Base-by-base conservation (phyloP, 2,113 vertebrate species). In the Sebastes schlegelii region DNA sequence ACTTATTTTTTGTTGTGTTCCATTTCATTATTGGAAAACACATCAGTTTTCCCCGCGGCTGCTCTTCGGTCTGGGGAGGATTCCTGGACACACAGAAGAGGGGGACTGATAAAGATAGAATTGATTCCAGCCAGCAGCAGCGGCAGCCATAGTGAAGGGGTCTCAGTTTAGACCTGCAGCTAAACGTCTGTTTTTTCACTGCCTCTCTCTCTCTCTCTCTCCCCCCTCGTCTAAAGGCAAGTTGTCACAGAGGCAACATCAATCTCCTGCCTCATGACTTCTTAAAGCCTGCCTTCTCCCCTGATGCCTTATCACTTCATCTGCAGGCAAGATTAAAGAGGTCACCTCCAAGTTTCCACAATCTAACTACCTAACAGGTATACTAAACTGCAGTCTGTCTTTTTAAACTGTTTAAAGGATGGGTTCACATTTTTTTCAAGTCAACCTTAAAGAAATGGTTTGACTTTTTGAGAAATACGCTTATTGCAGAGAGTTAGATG, bases 1-100 rank as follows among this genome's bases (percentile, higher is more conserved):
- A 95, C 90, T 89, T 92, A 90, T 94, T 95, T 94, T 90, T 94
- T 93, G 85, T 89, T 89, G 91, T 94, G 94, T 93, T 94, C 89
- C 82, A 93, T 95, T 95, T 95, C 92, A 96, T 95, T 96, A 95
- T 95, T 96, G 94, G 95, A 95, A 94, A 95, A 95, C 90, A 93
- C 92, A 93, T 94, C 94, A 92, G 92, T 86, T 89, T 89, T 77
- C 85, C 92, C 92, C 79, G 79, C 34, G 85, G 89, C 91, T 91
- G 81, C 83, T 86, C 88, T 91, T 89, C 65, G 23, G 88, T 81
- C 83, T 89, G 92, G 91, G 92, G 88, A 93, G 92, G 91, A 95
- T 94, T 95, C 92, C 94, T 89, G 93, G 92, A 95, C 92, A 94
- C 90, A 91, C 90, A 91, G 90, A 94, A 87, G 90, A 93, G 87